These are phyloP conservation scores for Geotria australis DNA, from an alignment of 2,797 vertebrate genomes.

Conservation along the genomic window DNA sequence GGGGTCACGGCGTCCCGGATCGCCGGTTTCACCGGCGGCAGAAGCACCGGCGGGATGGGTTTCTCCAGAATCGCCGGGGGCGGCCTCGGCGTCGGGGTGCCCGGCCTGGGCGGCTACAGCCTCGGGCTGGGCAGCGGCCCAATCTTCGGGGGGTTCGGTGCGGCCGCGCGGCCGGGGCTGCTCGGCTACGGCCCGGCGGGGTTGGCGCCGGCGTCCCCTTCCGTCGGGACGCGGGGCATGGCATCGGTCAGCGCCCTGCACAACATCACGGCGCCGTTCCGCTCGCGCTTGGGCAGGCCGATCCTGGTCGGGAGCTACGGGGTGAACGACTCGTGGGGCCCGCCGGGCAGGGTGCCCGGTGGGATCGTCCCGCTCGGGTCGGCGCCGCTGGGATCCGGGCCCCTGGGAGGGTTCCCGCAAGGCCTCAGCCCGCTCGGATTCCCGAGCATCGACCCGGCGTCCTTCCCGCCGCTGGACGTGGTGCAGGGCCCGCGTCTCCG, in stretches of 20 bases:
- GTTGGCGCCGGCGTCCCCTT: background rate
- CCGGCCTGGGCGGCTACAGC: background rate
- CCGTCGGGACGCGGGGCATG: conserved; percentile 3
- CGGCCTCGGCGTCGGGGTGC: conserved; percentile 1
- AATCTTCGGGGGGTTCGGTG: background rate
- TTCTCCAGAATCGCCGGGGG: background rate
- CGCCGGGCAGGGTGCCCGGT: too few species aligned
- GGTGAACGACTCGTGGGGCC: conserved; percentile 7
- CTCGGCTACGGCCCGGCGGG: conserved; percentile 1
- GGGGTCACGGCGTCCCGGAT: background rate
- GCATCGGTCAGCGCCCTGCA: conserved; percentile 1
- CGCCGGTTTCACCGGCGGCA: too few species aligned
- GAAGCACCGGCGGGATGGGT: background rate
- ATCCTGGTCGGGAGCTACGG: conserved; percentile 13
- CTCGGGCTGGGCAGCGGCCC: conserved; percentile 1
- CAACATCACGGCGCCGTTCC: conserved; percentile 1
- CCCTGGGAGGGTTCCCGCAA: background rate
- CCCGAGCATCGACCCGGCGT: conserved; percentile 9
- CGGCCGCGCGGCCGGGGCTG: conserved; percentile 3
- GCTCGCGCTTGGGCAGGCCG: conserved; percentile 7
- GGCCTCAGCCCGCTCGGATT: conserved; percentile 4
- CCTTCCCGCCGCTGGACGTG: conserved; percentile 10
- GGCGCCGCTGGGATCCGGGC: too few species aligned
- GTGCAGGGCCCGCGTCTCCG: conserved; percentile 11
- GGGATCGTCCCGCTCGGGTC: too few species aligned